Conservation (phyloP, 2,888 invertebrate species). For the Eueremaeus valkanovi region DNA sequence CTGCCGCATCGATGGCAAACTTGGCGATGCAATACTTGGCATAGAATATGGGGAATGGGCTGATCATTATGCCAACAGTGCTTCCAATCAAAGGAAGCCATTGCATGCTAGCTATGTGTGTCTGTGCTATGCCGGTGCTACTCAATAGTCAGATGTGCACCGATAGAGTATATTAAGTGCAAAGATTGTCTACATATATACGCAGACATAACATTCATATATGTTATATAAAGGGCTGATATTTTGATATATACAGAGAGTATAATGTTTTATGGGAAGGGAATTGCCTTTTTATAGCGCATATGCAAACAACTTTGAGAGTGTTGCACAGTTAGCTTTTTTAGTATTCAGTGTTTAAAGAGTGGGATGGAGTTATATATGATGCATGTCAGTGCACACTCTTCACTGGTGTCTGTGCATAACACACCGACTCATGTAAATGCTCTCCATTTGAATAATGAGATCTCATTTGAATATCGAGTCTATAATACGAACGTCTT, state of each 20-base stretch:
- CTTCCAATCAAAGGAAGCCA: constrained; percentile 25
- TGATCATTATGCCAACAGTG: constrained; percentile 17
- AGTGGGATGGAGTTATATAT: constrained; percentile 23
- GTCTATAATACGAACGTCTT: neutral
- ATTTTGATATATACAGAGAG: no score
- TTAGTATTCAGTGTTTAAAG: constrained; percentile 11
- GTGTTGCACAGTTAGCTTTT: neutral
- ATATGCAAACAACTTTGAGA: neutral
- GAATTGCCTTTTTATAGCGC: constrained; percentile 9
- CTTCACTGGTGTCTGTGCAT: neutral
- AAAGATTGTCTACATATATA: neutral
- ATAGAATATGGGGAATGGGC: neutral
- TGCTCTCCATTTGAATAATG: neutral
- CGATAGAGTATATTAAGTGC: neutral
- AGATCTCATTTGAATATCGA: constrained; percentile 19
- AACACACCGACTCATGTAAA: neutral
- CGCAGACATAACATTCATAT: constrained; percentile 11
- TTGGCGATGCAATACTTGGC: neutral
- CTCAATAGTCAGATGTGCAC: no score
- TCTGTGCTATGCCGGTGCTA: neutral
- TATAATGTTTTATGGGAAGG: neutral
- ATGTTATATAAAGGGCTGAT: neutral
- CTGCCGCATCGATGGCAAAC: constrained; percentile 3
- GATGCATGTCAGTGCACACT: neutral
- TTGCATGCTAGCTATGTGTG: neutral